These are phyloP conservation scores for Anhinga rufa DNA, from an alignment of 2,113 vertebrate genomes.

Conservation along the genomic window DNA sequence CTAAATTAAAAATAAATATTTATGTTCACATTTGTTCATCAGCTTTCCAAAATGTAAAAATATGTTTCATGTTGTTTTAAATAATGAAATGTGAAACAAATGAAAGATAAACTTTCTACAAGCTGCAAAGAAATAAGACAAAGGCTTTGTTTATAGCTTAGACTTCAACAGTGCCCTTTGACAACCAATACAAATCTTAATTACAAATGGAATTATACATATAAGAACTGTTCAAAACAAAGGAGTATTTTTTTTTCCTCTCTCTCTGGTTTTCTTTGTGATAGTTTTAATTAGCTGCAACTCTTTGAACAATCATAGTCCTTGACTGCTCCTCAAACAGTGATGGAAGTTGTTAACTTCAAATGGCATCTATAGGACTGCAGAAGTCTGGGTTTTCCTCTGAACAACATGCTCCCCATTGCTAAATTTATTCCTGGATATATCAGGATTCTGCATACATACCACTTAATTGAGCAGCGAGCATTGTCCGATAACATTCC, in stretches of 20 bases:
- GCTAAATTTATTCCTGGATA: not conserved
- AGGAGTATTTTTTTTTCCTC: not conserved
- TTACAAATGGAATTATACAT: constrained; percentile 72
- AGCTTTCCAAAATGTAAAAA: constrained; percentile 60
- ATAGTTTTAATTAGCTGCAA: constrained; percentile 63
- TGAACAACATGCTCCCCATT: not conserved
- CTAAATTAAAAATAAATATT: constrained; percentile 72
- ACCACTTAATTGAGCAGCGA: not conserved
- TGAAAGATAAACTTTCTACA: constrained; percentile 70
- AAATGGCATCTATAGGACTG: constrained; percentile 35
- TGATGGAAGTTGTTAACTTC: constrained; percentile 57
- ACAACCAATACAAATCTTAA: constrained; percentile 60
- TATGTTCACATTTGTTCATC: constrained; percentile 67
- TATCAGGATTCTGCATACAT: not conserved
- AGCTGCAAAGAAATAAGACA: constrained; percentile 57
- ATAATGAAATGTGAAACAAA: constrained; percentile 70
- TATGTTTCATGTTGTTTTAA: constrained; percentile 68
- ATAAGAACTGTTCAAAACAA: constrained; percentile 53
- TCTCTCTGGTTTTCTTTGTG: constrained; percentile 47
- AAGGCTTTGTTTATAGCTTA: constrained; percentile 68
- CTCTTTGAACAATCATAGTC: constrained; percentile 46
- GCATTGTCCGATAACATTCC: constrained; percentile 10
- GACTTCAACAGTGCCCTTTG: constrained; percentile 56
- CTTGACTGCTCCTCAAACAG: constrained; percentile 38
- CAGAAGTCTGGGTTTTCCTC: not conserved